phyloP scores from a whole-genome alignment of 1,140 invertebrate genomes.

The Pseudomyrmex gracilis region DNA sequence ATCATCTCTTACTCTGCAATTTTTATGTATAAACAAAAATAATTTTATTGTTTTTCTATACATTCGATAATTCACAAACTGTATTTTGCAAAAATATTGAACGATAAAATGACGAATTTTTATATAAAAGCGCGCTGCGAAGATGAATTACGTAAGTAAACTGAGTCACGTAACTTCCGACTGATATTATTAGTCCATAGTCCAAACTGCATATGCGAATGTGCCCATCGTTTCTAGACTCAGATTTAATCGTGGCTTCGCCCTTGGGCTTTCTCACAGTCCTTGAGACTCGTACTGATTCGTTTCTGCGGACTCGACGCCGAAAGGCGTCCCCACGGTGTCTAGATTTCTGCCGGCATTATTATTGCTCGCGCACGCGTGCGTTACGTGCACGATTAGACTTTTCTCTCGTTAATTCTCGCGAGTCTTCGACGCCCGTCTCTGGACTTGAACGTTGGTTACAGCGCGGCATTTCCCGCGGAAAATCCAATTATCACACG shows the following conservation, averaged over 20 bases:
- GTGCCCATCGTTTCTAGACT: conserved; percentile 27
- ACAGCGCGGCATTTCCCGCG: conserved; percentile 6
- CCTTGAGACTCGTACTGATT: conserved; percentile 57
- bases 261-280: conserved; percentile 71
- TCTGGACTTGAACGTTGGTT: neutral
- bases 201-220: conserved; percentile 39
- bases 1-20: neutral
- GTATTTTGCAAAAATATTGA: neutral
- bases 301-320: conserved; percentile 64
- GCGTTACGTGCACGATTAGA: conserved; percentile 65
- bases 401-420: conserved; percentile 44
- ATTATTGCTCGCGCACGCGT: conserved; percentile 65
- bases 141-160: neutral
- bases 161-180: conserved; percentile 24
- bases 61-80: neutral
- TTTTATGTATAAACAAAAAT: neutral
- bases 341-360: conserved; percentile 44
- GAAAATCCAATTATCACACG: conserved; percentile 35
- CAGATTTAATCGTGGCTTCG: conserved; percentile 60
- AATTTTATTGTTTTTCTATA: neutral
- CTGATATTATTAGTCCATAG: conserved; percentile 49
- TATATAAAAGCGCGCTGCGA: neutral
- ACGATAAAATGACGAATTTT: neutral
- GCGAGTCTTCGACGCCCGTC: neutral
- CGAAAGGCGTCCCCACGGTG: conserved; percentile 64